Evolutionary conservation across 2,888 invertebrate genomes (phyloP).

Genomic region (Oxystoma pomonae): DNA sequence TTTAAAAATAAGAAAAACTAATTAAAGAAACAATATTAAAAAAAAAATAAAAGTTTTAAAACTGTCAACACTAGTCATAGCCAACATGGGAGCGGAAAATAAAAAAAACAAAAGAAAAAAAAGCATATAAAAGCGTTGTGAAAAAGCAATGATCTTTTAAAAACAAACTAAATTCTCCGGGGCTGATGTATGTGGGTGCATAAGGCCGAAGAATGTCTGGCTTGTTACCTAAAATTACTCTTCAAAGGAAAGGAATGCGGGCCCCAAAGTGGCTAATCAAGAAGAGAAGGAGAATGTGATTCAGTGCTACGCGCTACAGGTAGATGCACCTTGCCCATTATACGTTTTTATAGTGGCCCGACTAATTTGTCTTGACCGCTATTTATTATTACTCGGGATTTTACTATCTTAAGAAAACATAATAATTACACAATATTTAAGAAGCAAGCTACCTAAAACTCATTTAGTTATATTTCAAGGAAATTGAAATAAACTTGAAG

Average conservation of each 20-base stretch:
- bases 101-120: background rate
- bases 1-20: too few species aligned
- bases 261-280: conserved; percentile 3
- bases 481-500: too few species aligned
- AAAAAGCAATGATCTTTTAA: background rate
- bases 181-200: conserved; percentile 2
- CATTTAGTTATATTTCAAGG: too few species aligned
- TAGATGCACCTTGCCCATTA: conserved; percentile 3
- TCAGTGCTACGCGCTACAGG: background rate
- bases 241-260: conserved; percentile 1
- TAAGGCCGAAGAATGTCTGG: conserved; percentile 1
- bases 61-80: too few species aligned
- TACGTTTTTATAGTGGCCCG: conserved; percentile 2
- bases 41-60: too few species aligned
- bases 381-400: background rate
- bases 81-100: too few species aligned
- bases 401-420: too few species aligned
- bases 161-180: background rate
- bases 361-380: background rate
- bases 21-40: too few species aligned
- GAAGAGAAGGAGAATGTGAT: background rate
- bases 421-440: too few species aligned
- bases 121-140: background rate
- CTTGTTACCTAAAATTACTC: conserved; percentile 3
- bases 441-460: too few species aligned